Evolutionary conservation across 1,140 invertebrate species (phyloP).

Genomic region (Globodera ellingtonae): DNA sequence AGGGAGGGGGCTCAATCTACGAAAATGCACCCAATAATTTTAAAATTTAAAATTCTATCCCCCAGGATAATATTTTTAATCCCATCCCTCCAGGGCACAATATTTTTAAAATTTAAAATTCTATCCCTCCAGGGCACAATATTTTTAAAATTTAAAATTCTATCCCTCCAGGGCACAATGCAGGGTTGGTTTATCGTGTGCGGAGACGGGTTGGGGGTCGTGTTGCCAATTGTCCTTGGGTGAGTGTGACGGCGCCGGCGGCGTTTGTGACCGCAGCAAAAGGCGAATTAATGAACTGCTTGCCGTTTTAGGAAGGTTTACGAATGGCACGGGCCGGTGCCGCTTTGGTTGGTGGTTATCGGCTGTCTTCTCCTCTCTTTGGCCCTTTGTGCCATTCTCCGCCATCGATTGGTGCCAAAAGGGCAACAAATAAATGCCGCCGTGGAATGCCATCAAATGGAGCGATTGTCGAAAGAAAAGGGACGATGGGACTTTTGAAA

Average conservation of each 20-base stretch:
- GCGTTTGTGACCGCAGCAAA: constrained; percentile 20
- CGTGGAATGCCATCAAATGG: neutral
- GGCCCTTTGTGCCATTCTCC: constrained; percentile 24
- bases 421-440: neutral
- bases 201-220: constrained; percentile 34
- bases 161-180: constrained; percentile 34
- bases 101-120: constrained; percentile 9
- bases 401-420: constrained; percentile 34
- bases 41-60: constrained; percentile 13
- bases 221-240: constrained; percentile 40
- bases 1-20: neutral
- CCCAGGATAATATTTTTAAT: too few relatives aligned
- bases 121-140: neutral
- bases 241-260: too few relatives aligned
- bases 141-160: constrained; percentile 14
- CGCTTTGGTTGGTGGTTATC: constrained; percentile 33
- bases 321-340: constrained; percentile 26
- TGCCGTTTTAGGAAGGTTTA: neutral
- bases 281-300: too few relatives aligned
- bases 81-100: too few relatives aligned
- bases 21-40: neutral
- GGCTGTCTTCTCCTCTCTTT: constrained; percentile 6
- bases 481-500: too few relatives aligned
- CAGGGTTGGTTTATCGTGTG: constrained; percentile 33
- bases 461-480: neutral